A percentile compares a stretch with the other conserved stretches of the same genome.
Evolutionary conservation across 2,888 invertebrate genomes (phyloP).

Genomic region (Alviniconcha strummeri): DNA sequence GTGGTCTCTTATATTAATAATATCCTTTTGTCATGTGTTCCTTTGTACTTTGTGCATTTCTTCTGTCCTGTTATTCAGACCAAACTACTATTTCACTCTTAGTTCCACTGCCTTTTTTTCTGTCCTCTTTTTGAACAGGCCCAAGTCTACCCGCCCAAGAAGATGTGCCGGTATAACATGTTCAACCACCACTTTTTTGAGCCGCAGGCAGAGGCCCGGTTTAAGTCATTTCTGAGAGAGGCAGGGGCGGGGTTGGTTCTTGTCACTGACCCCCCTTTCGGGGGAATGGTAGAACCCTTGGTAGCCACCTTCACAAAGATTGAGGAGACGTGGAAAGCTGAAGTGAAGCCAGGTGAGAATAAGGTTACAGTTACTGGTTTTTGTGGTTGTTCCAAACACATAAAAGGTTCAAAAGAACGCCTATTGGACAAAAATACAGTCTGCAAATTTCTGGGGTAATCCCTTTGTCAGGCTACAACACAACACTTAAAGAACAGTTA

Average conservation of each 20-base stretch:
- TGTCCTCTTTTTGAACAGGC: conserved; percentile 58
- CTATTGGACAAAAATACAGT: too few relatives aligned
- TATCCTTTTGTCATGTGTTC: too few relatives aligned
- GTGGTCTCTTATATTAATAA: too few relatives aligned
- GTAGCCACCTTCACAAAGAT: conserved; percentile 79
- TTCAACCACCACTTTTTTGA: conserved; percentile 91
- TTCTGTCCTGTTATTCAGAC: too few relatives aligned
- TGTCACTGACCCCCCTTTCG: conserved; percentile 89
- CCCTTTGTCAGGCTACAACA: too few relatives aligned
- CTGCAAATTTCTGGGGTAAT: too few relatives aligned
- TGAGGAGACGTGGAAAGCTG: conserved; percentile 30
- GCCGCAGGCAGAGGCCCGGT: conserved; percentile 54
- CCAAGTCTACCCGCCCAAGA: conserved; percentile 72
- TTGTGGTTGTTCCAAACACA: background rate
- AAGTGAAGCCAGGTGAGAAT: conserved; percentile 3
- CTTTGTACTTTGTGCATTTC: too few relatives aligned
- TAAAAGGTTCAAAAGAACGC: too few relatives aligned
- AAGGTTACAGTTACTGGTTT: background rate
- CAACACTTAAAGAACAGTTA: too few relatives aligned
- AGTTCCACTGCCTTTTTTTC: too few relatives aligned
- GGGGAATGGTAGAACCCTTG: conserved; percentile 89
- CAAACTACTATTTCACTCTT: too few relatives aligned
- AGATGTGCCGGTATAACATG: conserved; percentile 90
- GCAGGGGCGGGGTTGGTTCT: conserved; percentile 52
- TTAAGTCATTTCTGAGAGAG: conserved; percentile 74